phyloP scores from a whole-genome alignment of 1,140 invertebrate species.

The Popillia japonica region DNA sequence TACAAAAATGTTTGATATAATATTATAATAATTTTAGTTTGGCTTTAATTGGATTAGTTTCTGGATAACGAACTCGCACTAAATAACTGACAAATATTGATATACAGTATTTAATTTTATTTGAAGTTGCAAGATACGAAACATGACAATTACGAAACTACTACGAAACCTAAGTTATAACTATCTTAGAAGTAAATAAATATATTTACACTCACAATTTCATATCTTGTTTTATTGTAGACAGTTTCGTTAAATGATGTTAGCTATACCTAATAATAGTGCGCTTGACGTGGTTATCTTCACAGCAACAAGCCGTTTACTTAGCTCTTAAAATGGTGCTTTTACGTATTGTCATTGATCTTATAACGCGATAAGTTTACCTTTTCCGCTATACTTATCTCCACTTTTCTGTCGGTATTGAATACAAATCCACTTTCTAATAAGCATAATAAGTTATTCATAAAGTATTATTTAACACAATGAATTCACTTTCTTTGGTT shows the following conservation, averaged over 20 bases:
- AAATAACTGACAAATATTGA: no score
- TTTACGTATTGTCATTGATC: conserved; percentile 8
- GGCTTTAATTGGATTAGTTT: no score
- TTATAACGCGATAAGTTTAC: neutral
- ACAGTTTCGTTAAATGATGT: neutral
- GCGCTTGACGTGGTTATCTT: neutral
- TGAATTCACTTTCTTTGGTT: conserved; percentile 38
- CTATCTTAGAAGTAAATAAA: no score
- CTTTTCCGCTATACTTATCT: conserved; percentile 33
- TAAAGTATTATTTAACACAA: conserved; percentile 38
- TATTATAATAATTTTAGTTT: no score
- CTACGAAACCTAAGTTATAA: no score
- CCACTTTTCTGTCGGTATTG: conserved; percentile 22
- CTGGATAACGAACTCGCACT: no score
- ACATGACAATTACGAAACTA: no score
- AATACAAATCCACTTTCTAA: conserved; percentile 34
- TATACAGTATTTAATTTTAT: no score
- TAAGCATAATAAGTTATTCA: conserved; percentile 38
- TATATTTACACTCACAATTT: neutral
- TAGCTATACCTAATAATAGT: conserved; percentile 1
- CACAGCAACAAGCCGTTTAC: neutral
- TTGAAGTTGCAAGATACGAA: no score
- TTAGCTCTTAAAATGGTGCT: neutral
- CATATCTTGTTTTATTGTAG: neutral
- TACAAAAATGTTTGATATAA: no score